phyloP scores from a whole-genome alignment of 2,113 vertebrate genomes.

The Zosterops lateralis region DNA sequence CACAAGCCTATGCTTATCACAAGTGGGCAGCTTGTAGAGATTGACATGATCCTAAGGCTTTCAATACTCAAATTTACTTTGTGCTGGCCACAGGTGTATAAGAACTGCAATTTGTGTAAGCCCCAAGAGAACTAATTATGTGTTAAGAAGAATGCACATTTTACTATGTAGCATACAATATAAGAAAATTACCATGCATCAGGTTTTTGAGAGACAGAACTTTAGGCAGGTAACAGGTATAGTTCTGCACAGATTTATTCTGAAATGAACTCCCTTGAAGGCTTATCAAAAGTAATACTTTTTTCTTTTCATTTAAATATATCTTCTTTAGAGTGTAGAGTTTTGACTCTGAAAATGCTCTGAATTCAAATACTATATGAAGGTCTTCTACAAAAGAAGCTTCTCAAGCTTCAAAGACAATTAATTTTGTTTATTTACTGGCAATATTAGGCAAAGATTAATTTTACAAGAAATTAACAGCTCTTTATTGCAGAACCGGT shows the following conservation, averaged over 20 bases:
- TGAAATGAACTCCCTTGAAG: constrained; percentile 16
- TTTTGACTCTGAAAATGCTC: neutral
- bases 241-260: neutral
- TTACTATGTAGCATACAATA: constrained; percentile 3
- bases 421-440: neutral
- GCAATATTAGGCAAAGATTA: neutral
- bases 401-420: neutral
- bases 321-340: neutral
- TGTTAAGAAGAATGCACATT: constrained; percentile 31
- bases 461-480: neutral
- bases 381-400: neutral
- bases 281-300: neutral
- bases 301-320: neutral
- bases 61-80: constrained; percentile 46
- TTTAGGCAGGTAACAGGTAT: constrained; percentile 4
- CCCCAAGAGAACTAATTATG: constrained; percentile 61
- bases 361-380: neutral
- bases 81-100: constrained; percentile 18
- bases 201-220: constrained; percentile 15
- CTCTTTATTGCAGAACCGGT: neutral
- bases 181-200: constrained; percentile 16
- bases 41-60: constrained; percentile 37
- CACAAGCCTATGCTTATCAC: neutral
- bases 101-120: constrained; percentile 6
- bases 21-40: constrained; percentile 21